A percentile compares a stretch with the other conserved stretches of the same genome.
These are phyloP conservation scores for Hyphantria cunea DNA, from an alignment of 1,140 invertebrate genomes.

Conservation along the genomic window DNA sequence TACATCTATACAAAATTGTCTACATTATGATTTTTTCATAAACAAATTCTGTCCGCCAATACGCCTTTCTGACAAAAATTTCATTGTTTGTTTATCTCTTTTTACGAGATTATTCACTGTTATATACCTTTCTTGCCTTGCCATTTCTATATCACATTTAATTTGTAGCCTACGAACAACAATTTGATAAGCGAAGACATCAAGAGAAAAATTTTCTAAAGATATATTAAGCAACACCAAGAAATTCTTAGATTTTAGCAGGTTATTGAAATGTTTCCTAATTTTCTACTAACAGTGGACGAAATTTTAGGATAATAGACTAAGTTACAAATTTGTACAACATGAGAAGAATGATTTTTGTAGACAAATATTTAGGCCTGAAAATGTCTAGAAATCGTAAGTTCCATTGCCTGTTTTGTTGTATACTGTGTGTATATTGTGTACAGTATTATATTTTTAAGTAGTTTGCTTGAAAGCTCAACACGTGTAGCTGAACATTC, in stretches of 20 bases:
- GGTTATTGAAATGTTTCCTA: not conserved
- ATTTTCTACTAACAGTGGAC: constrained; percentile 3
- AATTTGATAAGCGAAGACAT: constrained; percentile 18
- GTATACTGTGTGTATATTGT: no score
- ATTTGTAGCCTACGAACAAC: constrained; percentile 8
- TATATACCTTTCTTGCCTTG: no score
- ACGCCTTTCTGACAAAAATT: no score
- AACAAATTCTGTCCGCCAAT: no score
- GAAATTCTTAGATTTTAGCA: constrained; percentile 3
- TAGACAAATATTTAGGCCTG: not conserved
- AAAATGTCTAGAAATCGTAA: no score
- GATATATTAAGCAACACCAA: constrained; percentile 15
- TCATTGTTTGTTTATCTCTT: no score
- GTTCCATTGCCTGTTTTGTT: not conserved
- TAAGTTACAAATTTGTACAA: constrained; percentile 2
- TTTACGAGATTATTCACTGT: no score
- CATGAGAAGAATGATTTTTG: not conserved
- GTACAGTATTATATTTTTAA: not conserved
- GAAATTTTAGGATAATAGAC: constrained; percentile 7
- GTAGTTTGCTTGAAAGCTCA: no score
- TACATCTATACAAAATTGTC: no score
- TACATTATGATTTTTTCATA: no score
- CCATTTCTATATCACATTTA: constrained; percentile 1
- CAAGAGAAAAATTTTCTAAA: constrained; percentile 10
- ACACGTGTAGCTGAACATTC: no score